These are phyloP conservation scores for Myathropa florea DNA, from an alignment of 2,888 invertebrate species.

Conservation along the genomic window DNA sequence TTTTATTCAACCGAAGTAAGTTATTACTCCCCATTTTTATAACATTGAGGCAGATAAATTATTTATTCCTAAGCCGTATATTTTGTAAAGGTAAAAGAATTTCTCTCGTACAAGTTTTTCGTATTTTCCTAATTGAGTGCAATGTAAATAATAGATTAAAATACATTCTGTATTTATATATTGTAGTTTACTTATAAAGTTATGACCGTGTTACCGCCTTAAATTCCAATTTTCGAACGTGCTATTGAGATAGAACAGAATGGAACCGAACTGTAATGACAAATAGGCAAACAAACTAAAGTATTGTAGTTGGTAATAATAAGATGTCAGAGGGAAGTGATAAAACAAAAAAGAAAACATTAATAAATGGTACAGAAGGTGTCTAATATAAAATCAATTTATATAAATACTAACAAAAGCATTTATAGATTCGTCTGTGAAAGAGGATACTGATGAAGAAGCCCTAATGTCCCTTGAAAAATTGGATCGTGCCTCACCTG, in stretches of 20 bases:
- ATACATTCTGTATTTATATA: no score
- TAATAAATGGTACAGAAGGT: conserved; percentile 46
- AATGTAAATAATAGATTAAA: no score
- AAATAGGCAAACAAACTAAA: neutral
- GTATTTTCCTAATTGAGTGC: no score
- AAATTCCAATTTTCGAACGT: neutral
- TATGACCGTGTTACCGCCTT: neutral
- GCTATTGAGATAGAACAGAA: neutral
- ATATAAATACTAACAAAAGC: neutral
- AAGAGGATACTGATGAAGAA: conserved; percentile 82
- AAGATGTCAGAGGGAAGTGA: conserved; percentile 52
- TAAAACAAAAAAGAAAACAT: conserved; percentile 10
- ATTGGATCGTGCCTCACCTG: conserved; percentile 96
- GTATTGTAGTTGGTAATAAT: neutral
- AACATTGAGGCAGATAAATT: no score
- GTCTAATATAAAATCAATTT: neutral
- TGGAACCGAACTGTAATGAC: neutral
- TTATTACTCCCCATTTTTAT: no score
- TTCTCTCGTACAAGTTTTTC: no score
- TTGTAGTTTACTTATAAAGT: no score
- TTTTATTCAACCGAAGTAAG: no score
- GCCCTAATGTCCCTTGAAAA: conserved; percentile 94
- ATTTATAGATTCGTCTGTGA: neutral
- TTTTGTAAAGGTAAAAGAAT: no score
- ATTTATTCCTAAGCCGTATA: no score